A percentile compares a stretch with the other conserved stretches of the same genome.
phyloP scores from a whole-genome alignment of 2,888 invertebrate species.

The Ennomos quercinarius region DNA sequence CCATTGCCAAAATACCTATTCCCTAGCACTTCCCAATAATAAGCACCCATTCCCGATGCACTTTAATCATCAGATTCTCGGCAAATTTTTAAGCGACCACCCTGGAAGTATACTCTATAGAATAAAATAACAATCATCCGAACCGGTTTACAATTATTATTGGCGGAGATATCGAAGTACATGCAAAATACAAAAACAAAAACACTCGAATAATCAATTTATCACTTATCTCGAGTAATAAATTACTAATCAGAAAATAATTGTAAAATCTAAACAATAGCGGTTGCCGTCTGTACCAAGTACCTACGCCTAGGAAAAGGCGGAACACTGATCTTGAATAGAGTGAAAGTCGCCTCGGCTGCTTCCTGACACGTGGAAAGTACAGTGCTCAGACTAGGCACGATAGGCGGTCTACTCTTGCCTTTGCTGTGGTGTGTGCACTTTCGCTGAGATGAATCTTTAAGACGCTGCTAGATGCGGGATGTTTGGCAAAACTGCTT shows the following conservation, averaged over 20 bases:
- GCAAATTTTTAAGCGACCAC: too few species aligned
- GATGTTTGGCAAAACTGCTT: too few species aligned
- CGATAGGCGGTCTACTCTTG: slow-evolving; percentile 16
- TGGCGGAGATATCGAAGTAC: too few species aligned
- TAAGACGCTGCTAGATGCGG: too few species aligned
- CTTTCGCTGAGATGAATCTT: neutral
- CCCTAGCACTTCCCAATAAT: too few species aligned
- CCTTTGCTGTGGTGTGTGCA: slow-evolving; percentile 1
- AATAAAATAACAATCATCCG: too few species aligned
- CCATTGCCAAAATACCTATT: too few species aligned
- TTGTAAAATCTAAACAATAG: slow-evolving; percentile 38
- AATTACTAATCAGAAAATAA: slow-evolving; percentile 20
- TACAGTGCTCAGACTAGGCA: slow-evolving; percentile 58
- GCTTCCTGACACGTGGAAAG: slow-evolving; percentile 82
- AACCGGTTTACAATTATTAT: too few species aligned
- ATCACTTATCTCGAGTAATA: slow-evolving; percentile 17
- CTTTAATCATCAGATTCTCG: too few species aligned
- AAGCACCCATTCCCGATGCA: too few species aligned
- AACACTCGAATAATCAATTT: slow-evolving; percentile 28
- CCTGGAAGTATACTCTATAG: too few species aligned
- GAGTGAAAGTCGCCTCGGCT: slow-evolving; percentile 78
- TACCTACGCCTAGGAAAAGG: slow-evolving; percentile 50
- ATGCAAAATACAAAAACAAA: too few species aligned
- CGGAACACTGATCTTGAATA: slow-evolving; percentile 80
- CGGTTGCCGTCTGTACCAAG: slow-evolving; percentile 50